Evolutionary conservation across 2,113 vertebrate genomes (phyloP).

Genomic region (Dipodomys ordii): DNA sequence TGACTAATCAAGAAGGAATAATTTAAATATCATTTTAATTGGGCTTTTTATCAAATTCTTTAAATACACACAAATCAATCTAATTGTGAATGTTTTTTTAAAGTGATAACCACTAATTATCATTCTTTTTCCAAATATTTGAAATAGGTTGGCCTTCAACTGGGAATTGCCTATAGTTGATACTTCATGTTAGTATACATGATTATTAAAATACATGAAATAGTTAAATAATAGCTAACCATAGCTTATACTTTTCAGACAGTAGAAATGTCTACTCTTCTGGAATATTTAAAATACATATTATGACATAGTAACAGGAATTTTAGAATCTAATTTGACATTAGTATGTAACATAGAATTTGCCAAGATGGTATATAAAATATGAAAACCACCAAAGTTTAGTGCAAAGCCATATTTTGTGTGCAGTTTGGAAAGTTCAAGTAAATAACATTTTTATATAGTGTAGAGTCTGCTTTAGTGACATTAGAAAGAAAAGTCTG

Average conservation of each 20-base stretch:
- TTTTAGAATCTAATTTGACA: background rate
- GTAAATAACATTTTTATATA: background rate
- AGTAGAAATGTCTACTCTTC: too few species aligned
- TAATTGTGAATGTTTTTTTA: background rate
- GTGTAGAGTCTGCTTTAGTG: background rate
- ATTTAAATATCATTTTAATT: background rate
- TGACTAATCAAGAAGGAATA: background rate
- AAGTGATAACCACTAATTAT: background rate
- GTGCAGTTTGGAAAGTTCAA: background rate
- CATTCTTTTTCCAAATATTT: conserved; percentile 15
- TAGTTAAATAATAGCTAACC: background rate
- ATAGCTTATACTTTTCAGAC: background rate
- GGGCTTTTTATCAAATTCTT: background rate
- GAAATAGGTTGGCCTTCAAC: background rate
- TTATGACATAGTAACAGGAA: background rate
- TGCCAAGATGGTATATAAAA: background rate
- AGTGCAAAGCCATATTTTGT: background rate
- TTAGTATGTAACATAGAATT: background rate
- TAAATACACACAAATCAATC: background rate
- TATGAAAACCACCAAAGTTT: background rate
- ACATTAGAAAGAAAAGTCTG: background rate
- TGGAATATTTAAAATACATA: too few species aligned
- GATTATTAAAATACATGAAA: background rate
- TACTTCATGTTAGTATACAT: conserved; percentile 1
- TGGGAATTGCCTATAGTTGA: background rate